Base-by-base conservation (phyloP, 2,888 invertebrate genomes). In the Acrocyrtus sp. region DNA sequence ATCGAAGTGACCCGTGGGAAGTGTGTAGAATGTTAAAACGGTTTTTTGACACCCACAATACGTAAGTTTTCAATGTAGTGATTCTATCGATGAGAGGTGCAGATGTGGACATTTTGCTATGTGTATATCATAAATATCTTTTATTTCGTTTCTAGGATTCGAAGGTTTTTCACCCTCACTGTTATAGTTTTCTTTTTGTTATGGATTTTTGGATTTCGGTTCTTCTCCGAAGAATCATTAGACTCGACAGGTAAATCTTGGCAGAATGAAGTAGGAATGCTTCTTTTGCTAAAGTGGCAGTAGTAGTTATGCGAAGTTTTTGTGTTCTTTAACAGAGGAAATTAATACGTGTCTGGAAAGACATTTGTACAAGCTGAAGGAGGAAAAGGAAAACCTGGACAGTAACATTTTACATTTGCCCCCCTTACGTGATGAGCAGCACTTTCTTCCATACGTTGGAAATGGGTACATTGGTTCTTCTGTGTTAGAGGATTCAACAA, bases 401-500 rank as follows among this genome's bases (percentile, higher is more conserved):
- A 90, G 89, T 8, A 90, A 90, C 82, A 85, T 92, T 75, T 85
- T 89, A 73, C 89, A 90, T 81, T 86, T 87, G 63, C 84, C 85
- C 41, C 86, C 88, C 4, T 81, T 86, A 41, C 84, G 86, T 3
- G 85, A 86, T 17, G 88, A 89, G 80, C 87, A 88, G 48, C 8
- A 1, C 1, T 91, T 89, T 81, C 87, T 91, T 83, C 91, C 92
- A 80, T 92, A 91, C 82, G 87, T 91, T 69, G 93, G 92, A 12
- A 93, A 93, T 84, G 93, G 93, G 0, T 85, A 89, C 72, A 85
- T 92, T 74, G 92, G 91, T 0, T 81, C 91, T 43, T 86, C 89
- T 43, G 84, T 92, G 47, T 86, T 88, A 57, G 87, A 88, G 56
- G 88, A 90, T 80, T 87, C 90, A 3, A 86, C 88, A 78, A 82